phyloP scores from a whole-genome alignment of 2,797 vertebrate genomes.

The Mus caroli region DNA sequence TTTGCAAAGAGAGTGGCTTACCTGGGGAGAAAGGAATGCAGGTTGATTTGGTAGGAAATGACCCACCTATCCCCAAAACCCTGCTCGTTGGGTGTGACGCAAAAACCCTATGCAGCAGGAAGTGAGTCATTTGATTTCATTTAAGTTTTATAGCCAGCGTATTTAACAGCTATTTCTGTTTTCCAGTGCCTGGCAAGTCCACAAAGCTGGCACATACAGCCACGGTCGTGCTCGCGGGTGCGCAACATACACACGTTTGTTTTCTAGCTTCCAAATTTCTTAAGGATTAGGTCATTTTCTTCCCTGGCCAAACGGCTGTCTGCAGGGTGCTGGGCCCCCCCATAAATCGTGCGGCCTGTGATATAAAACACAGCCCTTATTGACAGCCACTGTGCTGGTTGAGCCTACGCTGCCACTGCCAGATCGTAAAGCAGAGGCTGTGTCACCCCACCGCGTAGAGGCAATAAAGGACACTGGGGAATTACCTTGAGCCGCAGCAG shows the following conservation, averaged over 20 bases:
- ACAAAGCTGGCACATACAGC: not conserved
- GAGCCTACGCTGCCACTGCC: slow-evolving; percentile 84
- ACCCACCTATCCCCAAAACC: not conserved
- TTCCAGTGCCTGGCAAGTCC: slow-evolving; percentile 82
- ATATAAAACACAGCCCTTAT: slow-evolving; percentile 89
- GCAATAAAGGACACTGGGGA: slow-evolving; percentile 83
- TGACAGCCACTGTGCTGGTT: slow-evolving; percentile 82
- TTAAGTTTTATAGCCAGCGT: slow-evolving; percentile 79
- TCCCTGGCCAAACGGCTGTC: slow-evolving; percentile 88
- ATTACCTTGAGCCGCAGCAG: slow-evolving; percentile 72
- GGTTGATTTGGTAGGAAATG: slow-evolving; percentile 12
- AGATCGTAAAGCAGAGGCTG: slow-evolving; percentile 87
- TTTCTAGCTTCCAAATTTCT: slow-evolving; percentile 88
- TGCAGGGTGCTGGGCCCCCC: slow-evolving; percentile 83
- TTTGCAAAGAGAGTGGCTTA: not conserved
- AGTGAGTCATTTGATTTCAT: slow-evolving; percentile 73
- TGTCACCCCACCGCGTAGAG: slow-evolving; percentile 83
- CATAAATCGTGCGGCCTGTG: slow-evolving; percentile 87
- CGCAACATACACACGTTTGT: slow-evolving; percentile 68
- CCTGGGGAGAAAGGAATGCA: slow-evolving; percentile 11
- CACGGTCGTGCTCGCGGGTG: slow-evolving; percentile 3
- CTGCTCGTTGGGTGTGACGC: slow-evolving; percentile 62
- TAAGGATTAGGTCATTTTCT: slow-evolving; percentile 89
- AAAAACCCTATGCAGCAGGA: slow-evolving; percentile 47
- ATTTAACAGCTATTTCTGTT: slow-evolving; percentile 81